A percentile compares a stretch with the other conserved stretches of the same genome.
Conservation (phyloP, 1,140 invertebrate genomes). For the Streblospio benedicti region DNA sequence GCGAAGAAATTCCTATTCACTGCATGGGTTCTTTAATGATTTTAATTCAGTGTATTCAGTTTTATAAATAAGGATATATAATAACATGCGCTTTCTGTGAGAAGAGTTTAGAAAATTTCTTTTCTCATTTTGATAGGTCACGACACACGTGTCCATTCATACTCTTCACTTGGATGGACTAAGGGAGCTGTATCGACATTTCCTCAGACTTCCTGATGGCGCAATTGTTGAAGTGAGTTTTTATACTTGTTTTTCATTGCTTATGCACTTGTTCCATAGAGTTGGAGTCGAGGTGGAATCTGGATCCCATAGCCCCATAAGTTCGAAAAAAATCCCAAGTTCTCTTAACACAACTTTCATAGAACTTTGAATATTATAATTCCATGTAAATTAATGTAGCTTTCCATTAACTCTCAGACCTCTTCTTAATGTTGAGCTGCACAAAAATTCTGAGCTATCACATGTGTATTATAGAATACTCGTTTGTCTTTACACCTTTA, state of each 20-base stretch:
- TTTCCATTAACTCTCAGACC: constrained; percentile 1
- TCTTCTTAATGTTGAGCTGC: neutral
- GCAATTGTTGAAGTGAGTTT: constrained; percentile 37
- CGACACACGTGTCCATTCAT: constrained; percentile 42
- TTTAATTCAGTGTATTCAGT: too few species aligned
- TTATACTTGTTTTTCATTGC: neutral
- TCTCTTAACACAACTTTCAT: too few species aligned
- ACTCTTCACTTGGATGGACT: constrained; percentile 40
- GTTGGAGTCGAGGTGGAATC: neutral
- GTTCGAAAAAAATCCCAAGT: too few species aligned
- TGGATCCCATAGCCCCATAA: too few species aligned
- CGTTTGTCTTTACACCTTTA: neutral
- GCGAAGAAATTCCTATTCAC: too few species aligned
- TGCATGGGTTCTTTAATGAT: too few species aligned
- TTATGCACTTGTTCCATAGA: neutral
- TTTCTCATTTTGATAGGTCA: too few species aligned
- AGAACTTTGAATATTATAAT: neutral
- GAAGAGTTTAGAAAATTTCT: too few species aligned
- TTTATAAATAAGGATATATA: too few species aligned
- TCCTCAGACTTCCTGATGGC: constrained; percentile 40
- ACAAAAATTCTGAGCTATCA: neutral
- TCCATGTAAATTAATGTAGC: neutral
- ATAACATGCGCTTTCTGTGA: too few species aligned
- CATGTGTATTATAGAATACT: neutral
- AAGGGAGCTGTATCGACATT: constrained; percentile 39